These are phyloP conservation scores for Lophotriccus pileatus DNA, from an alignment of 2,797 vertebrate species.

Conservation along the genomic window DNA sequence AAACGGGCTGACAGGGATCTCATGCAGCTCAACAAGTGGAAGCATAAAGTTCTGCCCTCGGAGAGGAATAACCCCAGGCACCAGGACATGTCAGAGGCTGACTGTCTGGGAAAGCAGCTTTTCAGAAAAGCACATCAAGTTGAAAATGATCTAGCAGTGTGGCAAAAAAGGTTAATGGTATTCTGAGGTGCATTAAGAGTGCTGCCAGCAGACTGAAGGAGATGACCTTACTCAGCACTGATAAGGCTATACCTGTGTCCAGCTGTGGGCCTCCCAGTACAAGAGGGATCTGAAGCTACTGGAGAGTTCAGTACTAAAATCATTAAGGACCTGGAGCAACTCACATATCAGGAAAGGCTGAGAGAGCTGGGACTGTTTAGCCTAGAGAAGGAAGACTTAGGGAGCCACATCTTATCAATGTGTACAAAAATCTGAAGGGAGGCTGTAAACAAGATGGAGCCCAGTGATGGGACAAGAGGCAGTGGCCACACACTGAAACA, in stretches of 20 bases:
- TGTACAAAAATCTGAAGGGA: background rate
- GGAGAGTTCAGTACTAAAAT: background rate
- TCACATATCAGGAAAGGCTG: background rate
- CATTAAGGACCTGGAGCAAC: background rate
- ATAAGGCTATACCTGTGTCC: background rate
- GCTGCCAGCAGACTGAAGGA: background rate
- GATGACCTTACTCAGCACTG: background rate
- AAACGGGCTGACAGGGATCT: background rate
- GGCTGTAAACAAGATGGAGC: background rate
- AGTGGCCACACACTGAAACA: background rate
- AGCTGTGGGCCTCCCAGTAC: background rate
- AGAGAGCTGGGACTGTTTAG: background rate
- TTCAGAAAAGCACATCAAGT: background rate
- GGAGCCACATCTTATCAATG: background rate
- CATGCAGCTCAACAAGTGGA: background rate
- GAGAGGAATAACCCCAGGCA: background rate
- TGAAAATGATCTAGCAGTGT: background rate
- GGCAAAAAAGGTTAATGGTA: background rate
- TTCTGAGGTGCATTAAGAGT: background rate
- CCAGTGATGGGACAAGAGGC: background rate
- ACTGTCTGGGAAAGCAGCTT: background rate
- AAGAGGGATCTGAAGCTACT: background rate
- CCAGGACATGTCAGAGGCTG: background rate
- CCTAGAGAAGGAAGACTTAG: background rate
- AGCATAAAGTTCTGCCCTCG: background rate